Base-by-base conservation (phyloP, 2,888 invertebrate species). In the Drosophila heteroneura region DNA sequence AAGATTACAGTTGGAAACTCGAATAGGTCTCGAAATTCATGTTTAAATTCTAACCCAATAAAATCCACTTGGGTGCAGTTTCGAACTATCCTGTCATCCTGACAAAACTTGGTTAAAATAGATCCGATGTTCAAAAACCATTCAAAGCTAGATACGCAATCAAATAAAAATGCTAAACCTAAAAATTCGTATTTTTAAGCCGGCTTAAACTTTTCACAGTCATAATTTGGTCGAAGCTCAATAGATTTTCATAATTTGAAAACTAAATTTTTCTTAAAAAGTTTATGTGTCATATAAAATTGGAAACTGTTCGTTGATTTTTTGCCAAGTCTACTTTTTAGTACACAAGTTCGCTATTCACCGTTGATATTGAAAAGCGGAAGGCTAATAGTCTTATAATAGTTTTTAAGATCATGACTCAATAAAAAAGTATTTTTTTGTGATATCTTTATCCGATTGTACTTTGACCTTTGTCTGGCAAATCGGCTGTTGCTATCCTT, bases 401-500 rank as follows among this genome's bases (percentile, higher is more conserved):
- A 39, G n/a, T 32, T 5, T 30, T 39, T 28, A 0, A 10, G 22
- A 41, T 35, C 35, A 26, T 32, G 35, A 41, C 28, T 58, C 28
- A n/a, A 58, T 35, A 14, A 32, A 37, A 39, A 44, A 19, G 3
- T 52, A 52, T 26, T 67, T 30, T 9, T 9, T 12, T 28, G 3
- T 32, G 49, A 6, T 12, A 22, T 37, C 14, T 44, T 53, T 37
- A 10, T 19, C 5, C 54, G 62, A 53, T 66, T 74, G 67, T 67
- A 71, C 75, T 82, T 74, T 81, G 65, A 72, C 62, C 67, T 74
- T 82, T 70, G 70, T 57, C 1, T 28, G 12, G 6, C 22, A 47
- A 47, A 44, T 47, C 22, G 22, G 4, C 47, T 16, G 47, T 19
- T 49, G 33, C 28, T 59, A 58, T 41, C 82, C 77, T 82, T 82